phyloP scores from a whole-genome alignment of 2,888 invertebrate genomes.

The Tachystola acroxantha region DNA sequence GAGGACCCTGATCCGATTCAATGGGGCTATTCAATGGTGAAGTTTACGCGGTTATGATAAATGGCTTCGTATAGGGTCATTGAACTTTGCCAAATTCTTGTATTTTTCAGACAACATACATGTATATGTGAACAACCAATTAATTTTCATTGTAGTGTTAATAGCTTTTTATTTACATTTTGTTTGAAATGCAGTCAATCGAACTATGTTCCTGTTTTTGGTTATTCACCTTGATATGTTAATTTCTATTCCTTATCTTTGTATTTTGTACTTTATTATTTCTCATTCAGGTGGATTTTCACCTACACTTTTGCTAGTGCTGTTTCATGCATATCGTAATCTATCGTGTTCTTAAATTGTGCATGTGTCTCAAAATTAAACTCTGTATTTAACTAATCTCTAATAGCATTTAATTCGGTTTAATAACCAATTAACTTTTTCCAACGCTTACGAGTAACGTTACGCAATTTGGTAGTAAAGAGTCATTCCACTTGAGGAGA shows the following conservation, averaged over 20 bases:
- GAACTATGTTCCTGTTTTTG: too few species aligned
- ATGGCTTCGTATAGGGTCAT: slow-evolving; percentile 24
- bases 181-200: too few species aligned
- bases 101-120: not conserved
- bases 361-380: too few species aligned
- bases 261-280: too few species aligned
- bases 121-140: not conserved
- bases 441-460: slow-evolving; percentile 20
- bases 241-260: too few species aligned
- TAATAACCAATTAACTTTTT: slow-evolving; percentile 29
- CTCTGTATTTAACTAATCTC: too few species aligned
- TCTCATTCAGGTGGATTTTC: too few species aligned
- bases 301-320: too few species aligned
- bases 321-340: too few species aligned
- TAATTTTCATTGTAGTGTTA: not conserved
- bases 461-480: slow-evolving; percentile 37
- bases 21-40: slow-evolving; percentile 18
- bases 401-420: too few species aligned
- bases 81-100: slow-evolving; percentile 18
- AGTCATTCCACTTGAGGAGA: slow-evolving; percentile 32
- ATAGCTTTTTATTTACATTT: not conserved
- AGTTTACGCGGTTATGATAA: slow-evolving; percentile 30
- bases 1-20: slow-evolving; percentile 22
- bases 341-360: too few species aligned
- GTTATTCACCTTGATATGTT: too few species aligned